These are phyloP conservation scores for Corythornis madagascariensis DNA, from an alignment of 2,113 vertebrate genomes.

Conservation along the genomic window DNA sequence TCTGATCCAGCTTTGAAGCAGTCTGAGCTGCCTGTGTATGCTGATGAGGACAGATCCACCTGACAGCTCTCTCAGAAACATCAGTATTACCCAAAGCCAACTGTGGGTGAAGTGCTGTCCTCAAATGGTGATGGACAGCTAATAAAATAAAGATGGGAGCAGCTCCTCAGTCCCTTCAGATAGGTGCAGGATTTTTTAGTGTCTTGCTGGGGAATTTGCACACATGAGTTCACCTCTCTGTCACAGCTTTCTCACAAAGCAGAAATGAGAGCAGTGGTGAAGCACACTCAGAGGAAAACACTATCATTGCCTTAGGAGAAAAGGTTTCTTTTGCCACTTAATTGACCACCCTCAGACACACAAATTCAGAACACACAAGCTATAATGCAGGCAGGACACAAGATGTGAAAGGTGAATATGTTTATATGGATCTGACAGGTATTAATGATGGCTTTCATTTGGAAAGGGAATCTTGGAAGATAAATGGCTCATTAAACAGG, in stretches of 20 bases:
- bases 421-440: conserved; percentile 10
- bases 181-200: not conserved
- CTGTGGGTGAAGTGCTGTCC: not conserved
- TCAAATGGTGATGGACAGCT: not conserved
- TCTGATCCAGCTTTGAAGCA: not conserved
- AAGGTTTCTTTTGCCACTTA: not conserved
- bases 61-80: not conserved
- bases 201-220: not conserved
- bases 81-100: not conserved
- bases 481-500: not conserved
- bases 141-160: not conserved
- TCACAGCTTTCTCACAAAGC: not conserved
- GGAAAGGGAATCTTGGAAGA: conserved; percentile 25
- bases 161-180: not conserved
- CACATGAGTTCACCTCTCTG: not conserved
- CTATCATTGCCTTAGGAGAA: not conserved
- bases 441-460: conserved; percentile 16
- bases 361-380: not conserved
- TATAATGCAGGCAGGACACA: not conserved
- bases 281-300: not conserved
- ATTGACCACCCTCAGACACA: conserved; percentile 15
- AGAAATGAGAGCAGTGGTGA: not conserved
- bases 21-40: not conserved
- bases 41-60: not conserved
- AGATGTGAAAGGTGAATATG: not conserved